Conservation (phyloP, 37 sponge, comb jelly and placozoan species). For the Spongilla lacustris region DNA sequence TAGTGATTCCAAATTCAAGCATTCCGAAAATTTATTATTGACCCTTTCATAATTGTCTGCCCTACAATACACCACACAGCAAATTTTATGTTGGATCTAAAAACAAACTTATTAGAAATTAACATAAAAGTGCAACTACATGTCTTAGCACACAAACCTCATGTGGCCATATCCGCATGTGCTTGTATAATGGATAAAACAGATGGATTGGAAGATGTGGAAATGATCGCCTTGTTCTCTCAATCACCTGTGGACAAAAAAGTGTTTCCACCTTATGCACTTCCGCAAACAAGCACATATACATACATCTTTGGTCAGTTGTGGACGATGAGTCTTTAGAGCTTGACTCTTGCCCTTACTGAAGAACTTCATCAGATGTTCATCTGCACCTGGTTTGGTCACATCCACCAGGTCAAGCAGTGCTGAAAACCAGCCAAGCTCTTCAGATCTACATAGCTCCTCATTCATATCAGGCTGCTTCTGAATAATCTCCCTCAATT, state of each 20-base stretch:
- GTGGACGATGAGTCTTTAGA: constrained; percentile 13
- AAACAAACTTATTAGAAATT: too few species aligned
- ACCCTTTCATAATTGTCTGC: too few species aligned
- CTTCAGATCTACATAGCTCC: constrained; percentile 12
- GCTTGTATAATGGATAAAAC: constrained; percentile 20
- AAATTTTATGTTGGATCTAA: too few species aligned
- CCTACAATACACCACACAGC: too few species aligned
- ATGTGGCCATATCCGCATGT: constrained; percentile 19
- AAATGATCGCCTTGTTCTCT: not conserved
- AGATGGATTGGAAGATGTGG: not conserved
- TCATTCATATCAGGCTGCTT: not conserved
- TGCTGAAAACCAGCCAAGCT: constrained; percentile 18
- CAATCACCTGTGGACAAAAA: not conserved
- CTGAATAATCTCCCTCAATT: not conserved
- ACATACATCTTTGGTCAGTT: constrained; percentile 19
- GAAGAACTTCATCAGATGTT: constrained; percentile 13
- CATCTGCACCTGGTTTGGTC: constrained; percentile 8
- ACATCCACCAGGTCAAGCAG: constrained; percentile 52
- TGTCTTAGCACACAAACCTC: too few species aligned
- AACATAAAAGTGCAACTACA: too few species aligned
- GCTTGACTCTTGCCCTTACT: constrained; percentile 1
- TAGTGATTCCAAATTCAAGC: too few species aligned
- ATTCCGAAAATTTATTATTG: too few species aligned
- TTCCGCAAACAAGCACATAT: not conserved
- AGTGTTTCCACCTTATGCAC: not conserved